Percentiles rank a stretch among this genome's conserved stretches.
These are phyloP conservation scores for Meloidogyne floridensis DNA, from an alignment of 1,140 invertebrate genomes.

Conservation along the genomic window DNA sequence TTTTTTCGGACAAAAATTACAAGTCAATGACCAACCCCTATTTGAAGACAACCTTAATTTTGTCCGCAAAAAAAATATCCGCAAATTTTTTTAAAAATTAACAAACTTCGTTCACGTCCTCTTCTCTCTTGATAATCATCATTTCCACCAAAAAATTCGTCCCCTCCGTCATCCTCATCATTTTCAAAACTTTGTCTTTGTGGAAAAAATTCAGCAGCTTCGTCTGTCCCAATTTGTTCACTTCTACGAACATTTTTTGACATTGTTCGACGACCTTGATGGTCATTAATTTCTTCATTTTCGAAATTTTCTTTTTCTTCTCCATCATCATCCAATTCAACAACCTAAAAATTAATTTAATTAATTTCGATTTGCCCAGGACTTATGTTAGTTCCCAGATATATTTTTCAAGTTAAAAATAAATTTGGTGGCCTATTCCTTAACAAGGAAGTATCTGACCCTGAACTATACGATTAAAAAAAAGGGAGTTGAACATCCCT, in stretches of 20 bases:
- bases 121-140: background rate
- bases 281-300: background rate
- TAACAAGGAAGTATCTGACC: no score
- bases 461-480: no score
- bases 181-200: conserved; percentile 15
- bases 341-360: conserved; percentile 16
- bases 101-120: background rate
- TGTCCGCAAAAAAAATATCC: no score
- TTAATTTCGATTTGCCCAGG: background rate
- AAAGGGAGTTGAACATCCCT: no score
- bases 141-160: conserved; percentile 5
- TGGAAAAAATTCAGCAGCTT: conserved; percentile 28
- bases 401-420: no score
- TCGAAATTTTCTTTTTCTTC: conserved; percentile 15
- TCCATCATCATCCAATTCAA: conserved; percentile 20
- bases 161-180: background rate
- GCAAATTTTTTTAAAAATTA: no score
- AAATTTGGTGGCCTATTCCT: no score
- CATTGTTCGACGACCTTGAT: background rate
- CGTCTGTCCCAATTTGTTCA: conserved; percentile 27
- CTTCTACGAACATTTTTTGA: conserved; percentile 23
- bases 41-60: no score
- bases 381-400: no score
- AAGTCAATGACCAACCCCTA: no score
- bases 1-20: no score